Base-by-base conservation (phyloP, 2,113 vertebrate species). In the Anser brachyrhynchus region DNA sequence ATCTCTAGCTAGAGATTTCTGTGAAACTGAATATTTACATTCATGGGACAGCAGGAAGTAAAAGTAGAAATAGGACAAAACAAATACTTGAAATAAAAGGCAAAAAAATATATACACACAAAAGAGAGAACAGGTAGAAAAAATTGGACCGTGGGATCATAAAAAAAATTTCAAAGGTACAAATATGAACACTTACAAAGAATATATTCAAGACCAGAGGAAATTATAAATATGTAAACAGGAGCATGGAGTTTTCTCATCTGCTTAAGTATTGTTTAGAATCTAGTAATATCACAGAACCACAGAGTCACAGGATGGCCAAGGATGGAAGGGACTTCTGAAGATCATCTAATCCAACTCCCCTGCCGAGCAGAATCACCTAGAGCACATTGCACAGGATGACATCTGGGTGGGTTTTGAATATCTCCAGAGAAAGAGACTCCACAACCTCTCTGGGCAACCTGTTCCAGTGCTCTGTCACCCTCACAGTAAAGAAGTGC, bases 141-240 rank as follows among this genome's bases (percentile, higher is more conserved):
- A 86, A 91, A 85, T 2, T 31, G 4, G 8, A 37, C 10, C 35
- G 3, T 55, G 28, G 49, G 0, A 1, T 1, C 29, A 23, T 15
- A 82, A 26, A 75, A 82, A 62, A 77, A 78, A 71, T 15, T 6
- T 8, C 7, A 75, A 49, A 43, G 0, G 0, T 35, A 41, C 66
- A 74, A 17, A 57, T 1, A 57, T 69, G n/a, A 33, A 31, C 28
- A 46, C 3, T 44, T 46, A 64, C 3, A 26, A 54, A 87, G 80
- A 51, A 23, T 51, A 16, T 35, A 29, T 73, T 77, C 15, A 84
- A 58, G 20, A 75, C 54, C 6, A 64, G 23, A 73, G 74, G 57
- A 76, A 73, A 0, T n/a, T 16, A 59, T 18, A 55, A 59, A 17
- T n/a, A 26, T 0, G 0, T 22, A 18, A 71, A 58, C 3, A 49